Evolutionary conservation across 2,888 invertebrate genomes (phyloP).

Genomic region (Bembecia ichneumoniformis): DNA sequence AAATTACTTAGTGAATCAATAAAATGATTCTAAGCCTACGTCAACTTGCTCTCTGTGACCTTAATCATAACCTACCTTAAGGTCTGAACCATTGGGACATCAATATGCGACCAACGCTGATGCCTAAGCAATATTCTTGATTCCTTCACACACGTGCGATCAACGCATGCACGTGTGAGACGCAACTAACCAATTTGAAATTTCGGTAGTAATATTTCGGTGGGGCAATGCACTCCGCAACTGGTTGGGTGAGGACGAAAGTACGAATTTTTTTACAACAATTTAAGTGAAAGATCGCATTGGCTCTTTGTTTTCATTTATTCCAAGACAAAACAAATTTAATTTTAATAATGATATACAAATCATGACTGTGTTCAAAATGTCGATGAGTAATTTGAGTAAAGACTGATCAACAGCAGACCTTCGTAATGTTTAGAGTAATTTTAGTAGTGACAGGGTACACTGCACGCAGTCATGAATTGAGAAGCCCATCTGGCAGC

Average conservation of each 20-base stretch:
- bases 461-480: too few relatives aligned
- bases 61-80: constrained; percentile 69
- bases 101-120: constrained; percentile 40
- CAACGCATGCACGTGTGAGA: constrained; percentile 26
- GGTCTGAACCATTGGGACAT: constrained; percentile 47
- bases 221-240: constrained; percentile 62
- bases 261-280: constrained; percentile 58
- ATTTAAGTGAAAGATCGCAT: constrained; percentile 49
- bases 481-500: too few relatives aligned
- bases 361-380: too few relatives aligned
- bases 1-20: too few relatives aligned
- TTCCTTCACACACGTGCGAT: constrained; percentile 29
- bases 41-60: constrained; percentile 31
- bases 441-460: too few relatives aligned
- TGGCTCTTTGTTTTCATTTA: not conserved
- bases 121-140: constrained; percentile 40
- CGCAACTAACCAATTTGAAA: constrained; percentile 49
- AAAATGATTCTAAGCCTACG: constrained; percentile 36
- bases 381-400: too few relatives aligned
- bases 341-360: too few relatives aligned
- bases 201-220: constrained; percentile 47
- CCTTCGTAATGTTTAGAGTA: too few relatives aligned
- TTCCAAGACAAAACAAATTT: too few relatives aligned
- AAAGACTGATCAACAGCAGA: too few relatives aligned
- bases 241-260: constrained; percentile 68